Percentiles rank a stretch among this genome's conserved stretches.
These are phyloP conservation scores for Porites australiensis DNA, from an alignment of 64 coral and sea anemone genomes.

Conservation along the genomic window DNA sequence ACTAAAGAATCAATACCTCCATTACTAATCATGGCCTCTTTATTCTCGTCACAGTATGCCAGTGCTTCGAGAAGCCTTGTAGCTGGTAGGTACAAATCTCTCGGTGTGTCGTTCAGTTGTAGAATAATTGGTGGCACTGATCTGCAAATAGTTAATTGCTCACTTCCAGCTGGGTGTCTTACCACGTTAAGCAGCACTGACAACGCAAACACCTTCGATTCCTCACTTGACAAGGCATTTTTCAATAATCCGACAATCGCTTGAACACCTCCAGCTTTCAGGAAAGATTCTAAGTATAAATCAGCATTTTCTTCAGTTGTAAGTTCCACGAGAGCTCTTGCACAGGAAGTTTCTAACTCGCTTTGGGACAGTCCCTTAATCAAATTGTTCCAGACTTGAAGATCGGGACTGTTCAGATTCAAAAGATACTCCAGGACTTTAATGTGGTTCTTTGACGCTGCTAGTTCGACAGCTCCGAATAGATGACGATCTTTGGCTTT, in stretches of 20 bases:
- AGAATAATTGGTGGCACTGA: constrained; percentile 70
- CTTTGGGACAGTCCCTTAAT: constrained; percentile 52
- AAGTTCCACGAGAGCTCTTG: constrained; percentile 76
- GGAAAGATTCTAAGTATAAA: constrained; percentile 64
- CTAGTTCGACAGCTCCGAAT: constrained; percentile 74
- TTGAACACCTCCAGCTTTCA: constrained; percentile 61
- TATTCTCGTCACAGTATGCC: constrained; percentile 55
- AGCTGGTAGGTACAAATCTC: constrained; percentile 75
- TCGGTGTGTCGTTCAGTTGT: constrained; percentile 63
- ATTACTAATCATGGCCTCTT: constrained; percentile 76
- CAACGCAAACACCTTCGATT: constrained; percentile 67
- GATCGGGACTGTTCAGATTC: constrained; percentile 68
- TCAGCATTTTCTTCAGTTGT: constrained; percentile 47
- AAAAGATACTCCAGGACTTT: constrained; percentile 87
- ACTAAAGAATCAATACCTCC: constrained; percentile 85
- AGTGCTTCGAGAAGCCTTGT: constrained; percentile 79
- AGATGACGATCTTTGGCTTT: constrained; percentile 78
- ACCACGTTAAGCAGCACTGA: constrained; percentile 81
- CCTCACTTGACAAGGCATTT: constrained; percentile 60
- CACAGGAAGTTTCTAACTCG: constrained; percentile 67
- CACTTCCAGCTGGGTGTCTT: constrained; percentile 40
- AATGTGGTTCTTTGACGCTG: constrained; percentile 70
- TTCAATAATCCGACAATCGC: constrained; percentile 72
- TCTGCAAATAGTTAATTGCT: constrained; percentile 26
- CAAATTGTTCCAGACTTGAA: constrained; percentile 81